A percentile compares a stretch with the other conserved stretches of the same genome.
phyloP scores from a whole-genome alignment of 2,888 invertebrate species.

The Rhaphigaster nebulosa region DNA sequence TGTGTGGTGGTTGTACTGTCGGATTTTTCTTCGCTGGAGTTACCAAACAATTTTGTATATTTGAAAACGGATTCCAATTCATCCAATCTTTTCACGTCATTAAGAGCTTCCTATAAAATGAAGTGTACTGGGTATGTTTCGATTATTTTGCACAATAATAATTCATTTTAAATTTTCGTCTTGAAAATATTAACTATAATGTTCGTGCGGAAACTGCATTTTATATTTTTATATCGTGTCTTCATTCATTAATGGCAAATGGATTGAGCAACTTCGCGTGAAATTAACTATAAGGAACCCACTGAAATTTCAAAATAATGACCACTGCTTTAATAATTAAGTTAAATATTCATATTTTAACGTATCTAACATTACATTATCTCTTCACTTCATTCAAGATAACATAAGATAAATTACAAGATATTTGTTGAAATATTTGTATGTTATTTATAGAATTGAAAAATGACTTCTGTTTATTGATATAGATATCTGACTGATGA shows the following conservation, averaged over 20 bases:
- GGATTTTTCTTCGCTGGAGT: background rate
- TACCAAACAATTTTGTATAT: background rate
- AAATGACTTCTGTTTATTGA: background rate
- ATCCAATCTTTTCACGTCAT: background rate
- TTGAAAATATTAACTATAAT: background rate
- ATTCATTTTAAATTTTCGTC: background rate
- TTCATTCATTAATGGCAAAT: background rate
- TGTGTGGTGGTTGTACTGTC: background rate
- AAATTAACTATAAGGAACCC: background rate
- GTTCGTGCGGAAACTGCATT: too few species aligned
- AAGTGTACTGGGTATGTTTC: conserved; percentile 8
- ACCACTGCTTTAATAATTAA: background rate
- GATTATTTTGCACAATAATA: background rate
- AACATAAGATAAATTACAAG: too few species aligned
- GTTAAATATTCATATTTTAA: background rate
- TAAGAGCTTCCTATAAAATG: conserved; percentile 3
- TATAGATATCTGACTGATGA: conserved; percentile 36
- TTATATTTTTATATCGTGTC: background rate
- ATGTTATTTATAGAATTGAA: background rate
- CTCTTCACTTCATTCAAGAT: too few species aligned
- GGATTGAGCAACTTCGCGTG: background rate
- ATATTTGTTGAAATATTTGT: too few species aligned
- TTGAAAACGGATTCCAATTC: background rate
- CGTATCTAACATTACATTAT: background rate
- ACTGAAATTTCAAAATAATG: background rate